A percentile compares a stretch with the other conserved stretches of the same genome.
These are phyloP conservation scores for Synergus japonicus DNA, from an alignment of 2,888 invertebrate species.

Conservation along the genomic window DNA sequence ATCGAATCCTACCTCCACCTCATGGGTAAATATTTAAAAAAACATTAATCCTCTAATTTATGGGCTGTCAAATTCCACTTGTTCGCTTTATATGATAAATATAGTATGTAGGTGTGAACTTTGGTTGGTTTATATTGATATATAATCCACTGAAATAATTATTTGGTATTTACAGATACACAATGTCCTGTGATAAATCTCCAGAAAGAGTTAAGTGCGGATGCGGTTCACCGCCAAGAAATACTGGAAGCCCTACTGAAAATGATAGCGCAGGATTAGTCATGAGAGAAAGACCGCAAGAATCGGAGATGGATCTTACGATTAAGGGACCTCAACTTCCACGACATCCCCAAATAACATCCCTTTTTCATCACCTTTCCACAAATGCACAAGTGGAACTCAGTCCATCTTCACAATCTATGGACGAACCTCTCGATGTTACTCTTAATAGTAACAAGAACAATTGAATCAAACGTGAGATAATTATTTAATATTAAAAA, in stretches of 20 bases:
- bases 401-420: constrained; percentile 62
- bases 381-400: constrained; percentile 61
- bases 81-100: no score
- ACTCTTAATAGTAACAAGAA: constrained; percentile 71
- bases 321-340: constrained; percentile 68
- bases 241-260: constrained; percentile 64
- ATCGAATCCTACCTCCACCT: constrained; percentile 68
- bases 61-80: no score
- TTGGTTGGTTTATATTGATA: no score
- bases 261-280: constrained; percentile 50
- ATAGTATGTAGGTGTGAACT: no score
- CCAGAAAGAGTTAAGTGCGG: constrained; percentile 71
- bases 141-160: no score
- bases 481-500: constrained; percentile 18
- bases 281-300: constrained; percentile 64
- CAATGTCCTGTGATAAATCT: constrained; percentile 70
- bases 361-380: constrained; percentile 68
- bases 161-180: constrained; percentile 60
- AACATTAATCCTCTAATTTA: no score
- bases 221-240: constrained; percentile 68
- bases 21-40: constrained; percentile 63
- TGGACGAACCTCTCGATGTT: constrained; percentile 74
- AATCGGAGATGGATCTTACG: constrained; percentile 74
- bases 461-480: constrained; percentile 55
- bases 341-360: constrained; percentile 63